Conservation (phyloP, 2,888 invertebrate species). For the Craniophora ligustri region DNA sequence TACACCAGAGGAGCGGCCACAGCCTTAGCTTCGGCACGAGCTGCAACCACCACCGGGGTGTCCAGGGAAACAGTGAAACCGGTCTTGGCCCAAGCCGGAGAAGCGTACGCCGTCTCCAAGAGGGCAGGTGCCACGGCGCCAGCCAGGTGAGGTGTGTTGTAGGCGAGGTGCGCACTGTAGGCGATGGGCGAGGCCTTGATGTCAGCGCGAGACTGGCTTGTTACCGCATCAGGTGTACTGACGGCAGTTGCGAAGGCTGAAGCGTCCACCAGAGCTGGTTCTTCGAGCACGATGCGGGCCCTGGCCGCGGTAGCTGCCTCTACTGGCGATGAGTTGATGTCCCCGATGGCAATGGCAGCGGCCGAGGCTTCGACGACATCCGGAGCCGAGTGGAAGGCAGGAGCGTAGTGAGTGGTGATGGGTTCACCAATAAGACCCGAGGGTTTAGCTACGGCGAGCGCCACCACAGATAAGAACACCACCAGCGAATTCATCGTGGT, state of each 20-base stretch:
- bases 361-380: too few relatives aligned
- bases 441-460: constrained; percentile 57
- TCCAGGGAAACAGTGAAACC: constrained; percentile 72
- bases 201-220: constrained; percentile 76
- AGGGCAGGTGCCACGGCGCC: constrained; percentile 19
- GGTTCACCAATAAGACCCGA: constrained; percentile 42
- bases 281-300: constrained; percentile 47
- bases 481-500: constrained; percentile 90
- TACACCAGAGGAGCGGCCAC: constrained; percentile 65
- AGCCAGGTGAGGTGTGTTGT: constrained; percentile 59
- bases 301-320: constrained; percentile 63
- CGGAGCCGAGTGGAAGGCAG: constrained; percentile 66
- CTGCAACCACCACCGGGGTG: constrained; percentile 79
- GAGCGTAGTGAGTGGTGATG: constrained; percentile 44
- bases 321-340: constrained; percentile 73
- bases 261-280: constrained; percentile 54
- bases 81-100: constrained; percentile 54
- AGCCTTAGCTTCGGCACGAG: constrained; percentile 78
- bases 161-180: constrained; percentile 66
- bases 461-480: constrained; percentile 90
- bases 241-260: constrained; percentile 51
- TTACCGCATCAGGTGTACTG: constrained; percentile 70
- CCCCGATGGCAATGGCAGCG: too few relatives aligned
- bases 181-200: constrained; percentile 67
- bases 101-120: constrained; percentile 29